Percentiles rank a stretch among this genome's conserved stretches.
Evolutionary conservation across 2,113 vertebrate genomes (phyloP).

Genomic region (Silurus meridionalis): DNA sequence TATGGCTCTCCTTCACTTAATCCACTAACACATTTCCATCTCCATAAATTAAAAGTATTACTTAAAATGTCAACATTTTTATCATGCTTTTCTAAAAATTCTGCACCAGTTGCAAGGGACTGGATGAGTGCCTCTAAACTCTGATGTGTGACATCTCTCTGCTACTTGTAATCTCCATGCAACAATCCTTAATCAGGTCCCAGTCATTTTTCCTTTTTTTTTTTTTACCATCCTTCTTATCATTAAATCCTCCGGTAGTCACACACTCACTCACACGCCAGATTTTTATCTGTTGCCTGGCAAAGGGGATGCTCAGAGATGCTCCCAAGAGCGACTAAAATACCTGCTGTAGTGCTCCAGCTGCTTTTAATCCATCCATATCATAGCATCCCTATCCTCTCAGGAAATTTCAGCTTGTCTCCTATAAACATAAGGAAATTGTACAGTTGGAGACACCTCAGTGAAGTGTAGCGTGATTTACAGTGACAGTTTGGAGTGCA

Average conservation of each 20-base stretch:
- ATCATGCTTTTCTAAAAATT: conserved; percentile 1
- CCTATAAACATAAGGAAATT: conserved; percentile 19
- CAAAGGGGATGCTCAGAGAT: neutral
- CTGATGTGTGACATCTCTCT: conserved; percentile 10
- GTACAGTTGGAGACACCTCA: conserved; percentile 9
- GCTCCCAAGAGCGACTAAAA: neutral
- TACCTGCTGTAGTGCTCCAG: conserved; percentile 6
- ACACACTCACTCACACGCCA: neutral
- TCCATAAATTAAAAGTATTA: neutral
- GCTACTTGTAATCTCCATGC: conserved; percentile 25
- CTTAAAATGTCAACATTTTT: neutral
- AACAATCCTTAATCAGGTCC: conserved; percentile 34
- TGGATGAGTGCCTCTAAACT: conserved; percentile 23
- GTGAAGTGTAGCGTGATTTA: conserved; percentile 18
- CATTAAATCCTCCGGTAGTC: conserved; percentile 13
- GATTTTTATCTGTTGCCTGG: conserved; percentile 35
- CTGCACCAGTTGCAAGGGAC: neutral
- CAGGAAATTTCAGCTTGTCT: conserved; percentile 8
- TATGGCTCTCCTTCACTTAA: conserved; percentile 8
- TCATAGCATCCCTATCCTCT: conserved; percentile 24
- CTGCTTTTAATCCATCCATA: conserved; percentile 28
- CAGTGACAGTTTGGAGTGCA: neutral
- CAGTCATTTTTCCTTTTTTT: conserved; percentile 10
- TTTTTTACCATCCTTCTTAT: neutral
- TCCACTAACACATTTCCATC: neutral